Evolutionary conservation across 1,140 invertebrate species (phyloP).

Genomic region (Babylonia areolata): DNA sequence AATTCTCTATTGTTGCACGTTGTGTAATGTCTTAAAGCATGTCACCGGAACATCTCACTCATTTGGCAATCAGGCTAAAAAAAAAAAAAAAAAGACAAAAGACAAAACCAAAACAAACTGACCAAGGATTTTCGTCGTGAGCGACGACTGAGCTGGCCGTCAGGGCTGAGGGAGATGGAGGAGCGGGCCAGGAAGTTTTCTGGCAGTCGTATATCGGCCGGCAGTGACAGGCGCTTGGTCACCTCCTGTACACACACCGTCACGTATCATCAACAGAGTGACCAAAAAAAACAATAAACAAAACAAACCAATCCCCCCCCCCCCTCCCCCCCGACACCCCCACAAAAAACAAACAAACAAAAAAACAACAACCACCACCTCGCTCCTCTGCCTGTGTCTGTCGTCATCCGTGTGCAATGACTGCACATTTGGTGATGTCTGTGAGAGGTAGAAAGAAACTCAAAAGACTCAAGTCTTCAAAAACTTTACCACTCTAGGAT

Average conservation of each 20-base stretch:
- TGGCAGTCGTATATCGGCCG: constrained; percentile 82
- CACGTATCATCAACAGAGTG: background rate
- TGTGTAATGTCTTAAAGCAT: no score
- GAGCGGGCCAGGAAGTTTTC: constrained; percentile 80
- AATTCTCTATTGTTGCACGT: no score
- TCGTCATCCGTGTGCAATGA: no score
- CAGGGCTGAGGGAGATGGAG: constrained; percentile 76
- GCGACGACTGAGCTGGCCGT: constrained; percentile 77
- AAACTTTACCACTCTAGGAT: no score
- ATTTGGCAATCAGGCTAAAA: background rate
- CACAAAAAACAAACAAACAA: background rate
- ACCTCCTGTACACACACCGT: constrained; percentile 72
- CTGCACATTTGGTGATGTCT: no score
- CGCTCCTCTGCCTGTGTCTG: no score
- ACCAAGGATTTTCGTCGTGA: constrained; percentile 80
- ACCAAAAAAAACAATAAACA: background rate
- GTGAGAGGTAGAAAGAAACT: background rate
- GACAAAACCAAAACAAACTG: no score
- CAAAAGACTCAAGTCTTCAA: no score
- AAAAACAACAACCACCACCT: no score
- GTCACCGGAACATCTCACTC: no score
- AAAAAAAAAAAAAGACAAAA: no score
- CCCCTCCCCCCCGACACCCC: background rate
- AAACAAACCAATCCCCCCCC: background rate
- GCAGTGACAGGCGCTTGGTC: constrained; percentile 82